Conservation (phyloP, 2,888 invertebrate genomes). For the Tenthredo notha region DNA sequence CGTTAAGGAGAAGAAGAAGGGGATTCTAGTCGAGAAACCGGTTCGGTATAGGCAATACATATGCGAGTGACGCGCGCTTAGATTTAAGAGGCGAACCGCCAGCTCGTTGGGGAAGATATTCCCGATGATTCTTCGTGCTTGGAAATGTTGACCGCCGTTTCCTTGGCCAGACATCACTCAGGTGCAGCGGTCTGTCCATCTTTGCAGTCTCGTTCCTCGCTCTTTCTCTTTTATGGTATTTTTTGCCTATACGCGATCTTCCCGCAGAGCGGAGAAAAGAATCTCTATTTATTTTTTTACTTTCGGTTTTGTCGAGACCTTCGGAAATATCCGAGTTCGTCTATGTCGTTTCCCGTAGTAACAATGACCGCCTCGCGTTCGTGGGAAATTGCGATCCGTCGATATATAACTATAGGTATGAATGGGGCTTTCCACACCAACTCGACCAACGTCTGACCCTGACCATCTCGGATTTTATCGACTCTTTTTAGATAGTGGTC, state of each 20-base stretch:
- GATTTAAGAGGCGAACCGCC: slow-evolving; percentile 45
- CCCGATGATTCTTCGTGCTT: slow-evolving; percentile 44
- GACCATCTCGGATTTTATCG: no score
- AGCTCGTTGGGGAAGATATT: slow-evolving; percentile 40
- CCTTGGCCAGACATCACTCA: slow-evolving; percentile 49
- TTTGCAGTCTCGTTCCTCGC: slow-evolving; percentile 5
- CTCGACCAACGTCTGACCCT: no score
- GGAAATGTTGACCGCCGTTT: slow-evolving; percentile 28
- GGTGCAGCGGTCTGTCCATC: slow-evolving; percentile 43
- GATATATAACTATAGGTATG: no score
- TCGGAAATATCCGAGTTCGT: not conserved
- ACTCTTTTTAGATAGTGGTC: no score
- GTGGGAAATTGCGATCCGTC: slow-evolving; percentile 13
- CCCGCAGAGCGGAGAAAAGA: slow-evolving; percentile 4
- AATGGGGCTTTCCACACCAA: no score
- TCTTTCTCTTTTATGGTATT: slow-evolving; percentile 16
- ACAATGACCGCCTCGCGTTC: not conserved
- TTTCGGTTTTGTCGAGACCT: slow-evolving; percentile 24
- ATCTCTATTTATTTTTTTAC: slow-evolving; percentile 1
- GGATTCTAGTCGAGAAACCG: slow-evolving; percentile 60
- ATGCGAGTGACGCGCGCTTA: slow-evolving; percentile 30
- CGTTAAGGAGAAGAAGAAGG: slow-evolving; percentile 50
- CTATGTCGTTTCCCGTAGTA: not conserved
- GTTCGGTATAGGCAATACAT: slow-evolving; percentile 53
- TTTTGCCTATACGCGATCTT: slow-evolving; percentile 28